Percentiles rank a stretch among this genome's conserved stretches.
These are phyloP conservation scores for Campylorhamphus procurvoides DNA, from an alignment of 2,113 vertebrate genomes.

Conservation along the genomic window DNA sequence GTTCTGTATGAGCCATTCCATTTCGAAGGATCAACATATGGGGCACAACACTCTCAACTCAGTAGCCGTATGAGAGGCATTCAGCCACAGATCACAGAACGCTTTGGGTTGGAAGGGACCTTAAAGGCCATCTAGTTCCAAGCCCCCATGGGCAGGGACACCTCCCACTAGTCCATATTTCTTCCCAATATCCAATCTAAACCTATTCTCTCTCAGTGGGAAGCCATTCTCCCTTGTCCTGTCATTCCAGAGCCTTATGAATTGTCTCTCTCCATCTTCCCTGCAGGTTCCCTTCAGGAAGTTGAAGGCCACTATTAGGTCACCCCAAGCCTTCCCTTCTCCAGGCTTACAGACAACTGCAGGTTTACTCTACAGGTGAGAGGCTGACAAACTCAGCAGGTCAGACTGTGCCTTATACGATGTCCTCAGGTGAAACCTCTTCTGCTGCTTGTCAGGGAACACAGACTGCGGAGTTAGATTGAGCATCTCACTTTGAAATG, in stretches of 20 bases:
- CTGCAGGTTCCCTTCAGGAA: background rate
- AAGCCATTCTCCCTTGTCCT: background rate
- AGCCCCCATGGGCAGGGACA: background rate
- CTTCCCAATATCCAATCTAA: too few species aligned
- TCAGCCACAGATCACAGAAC: background rate
- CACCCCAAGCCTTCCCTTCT: background rate
- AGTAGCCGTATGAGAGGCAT: fast-evolving
- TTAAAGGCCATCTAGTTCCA: background rate
- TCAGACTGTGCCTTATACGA: background rate
- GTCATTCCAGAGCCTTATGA: background rate
- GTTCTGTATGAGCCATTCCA: fast-evolving
- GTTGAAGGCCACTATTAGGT: background rate
- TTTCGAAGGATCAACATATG: background rate
- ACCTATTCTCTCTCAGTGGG: background rate
- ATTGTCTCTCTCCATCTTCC: background rate
- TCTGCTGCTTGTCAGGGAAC: background rate
- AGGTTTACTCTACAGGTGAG: background rate
- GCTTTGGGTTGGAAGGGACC: background rate
- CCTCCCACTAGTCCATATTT: background rate
- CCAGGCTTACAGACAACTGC: background rate
- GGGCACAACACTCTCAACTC: background rate
- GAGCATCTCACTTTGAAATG: background rate
- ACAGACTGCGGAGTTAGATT: background rate
- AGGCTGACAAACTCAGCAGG: background rate
- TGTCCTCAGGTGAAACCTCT: background rate